phyloP scores from a whole-genome alignment of 2,797 vertebrate species.

The Sphaeramia orbicularis region DNA sequence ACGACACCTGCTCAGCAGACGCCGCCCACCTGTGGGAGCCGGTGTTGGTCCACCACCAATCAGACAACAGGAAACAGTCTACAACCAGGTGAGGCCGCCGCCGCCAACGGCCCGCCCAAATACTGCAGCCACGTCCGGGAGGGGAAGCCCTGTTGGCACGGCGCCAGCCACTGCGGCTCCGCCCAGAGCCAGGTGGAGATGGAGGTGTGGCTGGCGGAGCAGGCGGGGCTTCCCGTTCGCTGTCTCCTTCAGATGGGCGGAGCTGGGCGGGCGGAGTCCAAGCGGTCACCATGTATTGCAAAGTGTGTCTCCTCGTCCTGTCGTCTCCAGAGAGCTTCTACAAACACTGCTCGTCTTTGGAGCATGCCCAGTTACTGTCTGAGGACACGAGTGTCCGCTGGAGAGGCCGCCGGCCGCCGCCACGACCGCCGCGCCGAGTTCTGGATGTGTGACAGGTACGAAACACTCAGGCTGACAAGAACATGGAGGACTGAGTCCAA shows the following conservation, averaged over 20 bases:
- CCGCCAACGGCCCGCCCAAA: slow-evolving; percentile 55
- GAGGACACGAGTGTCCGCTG: slow-evolving; percentile 79
- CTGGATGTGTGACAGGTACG: slow-evolving; percentile 87
- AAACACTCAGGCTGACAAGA: too few species aligned
- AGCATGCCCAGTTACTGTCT: slow-evolving; percentile 86
- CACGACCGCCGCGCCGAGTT: slow-evolving; percentile 67
- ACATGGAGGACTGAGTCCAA: too few species aligned
- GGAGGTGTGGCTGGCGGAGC: slow-evolving; percentile 87
- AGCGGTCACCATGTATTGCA: slow-evolving; percentile 82
- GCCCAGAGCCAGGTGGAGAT: slow-evolving; percentile 91
- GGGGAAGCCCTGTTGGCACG: slow-evolving; percentile 81
- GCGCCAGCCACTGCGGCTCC: slow-evolving; percentile 69
- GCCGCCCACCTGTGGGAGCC: slow-evolving; percentile 79
- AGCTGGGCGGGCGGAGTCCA: accelerated
- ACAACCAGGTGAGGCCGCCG: slow-evolving; percentile 80
- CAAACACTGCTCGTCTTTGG: slow-evolving; percentile 88
- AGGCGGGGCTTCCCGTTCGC: slow-evolving; percentile 47
- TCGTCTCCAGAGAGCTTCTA: slow-evolving; percentile 87
- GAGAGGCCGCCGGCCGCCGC: slow-evolving; percentile 84
- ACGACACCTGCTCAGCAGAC: slow-evolving; percentile 70
- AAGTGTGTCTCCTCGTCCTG: slow-evolving; percentile 83
- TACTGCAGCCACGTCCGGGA: slow-evolving; percentile 82
- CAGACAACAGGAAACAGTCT: slow-evolving; percentile 73
- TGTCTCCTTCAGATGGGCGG: slow-evolving; percentile 46
- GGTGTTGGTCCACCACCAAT: slow-evolving; percentile 80